These are phyloP conservation scores for Alitta virens DNA, from an alignment of 2,888 invertebrate genomes.

Conservation along the genomic window DNA sequence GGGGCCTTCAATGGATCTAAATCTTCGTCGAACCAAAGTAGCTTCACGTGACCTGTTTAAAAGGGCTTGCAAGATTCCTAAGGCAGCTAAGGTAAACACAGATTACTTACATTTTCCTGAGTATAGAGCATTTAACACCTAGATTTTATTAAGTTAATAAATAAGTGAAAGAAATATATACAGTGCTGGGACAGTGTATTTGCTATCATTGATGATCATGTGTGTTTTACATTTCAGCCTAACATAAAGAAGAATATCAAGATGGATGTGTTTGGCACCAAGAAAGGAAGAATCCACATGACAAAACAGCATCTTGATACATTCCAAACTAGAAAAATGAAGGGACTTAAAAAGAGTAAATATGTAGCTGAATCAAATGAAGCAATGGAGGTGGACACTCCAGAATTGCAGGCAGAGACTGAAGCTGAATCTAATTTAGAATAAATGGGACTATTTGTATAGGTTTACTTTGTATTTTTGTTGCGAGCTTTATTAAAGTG, in stretches of 20 bases:
- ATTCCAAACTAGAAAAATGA: slow-evolving; percentile 70
- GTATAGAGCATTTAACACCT: too few relatives aligned
- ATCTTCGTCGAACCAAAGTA: slow-evolving; percentile 79
- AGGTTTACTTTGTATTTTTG: too few relatives aligned
- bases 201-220: too few relatives aligned
- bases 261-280: slow-evolving; percentile 82
- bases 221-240: slow-evolving; percentile 58
- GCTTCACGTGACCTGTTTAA: slow-evolving; percentile 79
- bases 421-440: too few relatives aligned
- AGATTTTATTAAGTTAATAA: too few relatives aligned
- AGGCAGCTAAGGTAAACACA: slow-evolving; percentile 47
- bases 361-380: background rate
- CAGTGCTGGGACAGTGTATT: too few relatives aligned
- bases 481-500: too few relatives aligned
- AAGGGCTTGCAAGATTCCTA: slow-evolving; percentile 47
- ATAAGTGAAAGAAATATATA: too few relatives aligned
- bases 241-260: slow-evolving; percentile 89
- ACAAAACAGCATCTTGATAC: slow-evolving; percentile 81
- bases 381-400: too few relatives aligned
- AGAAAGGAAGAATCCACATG: slow-evolving; percentile 88
- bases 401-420: too few relatives aligned
- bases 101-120: too few relatives aligned
- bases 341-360: slow-evolving; percentile 41
- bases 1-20: slow-evolving; percentile 88
- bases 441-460: too few relatives aligned